Conservation (phyloP, 2,113 vertebrate genomes). For the Pedetes capensis region DNA sequence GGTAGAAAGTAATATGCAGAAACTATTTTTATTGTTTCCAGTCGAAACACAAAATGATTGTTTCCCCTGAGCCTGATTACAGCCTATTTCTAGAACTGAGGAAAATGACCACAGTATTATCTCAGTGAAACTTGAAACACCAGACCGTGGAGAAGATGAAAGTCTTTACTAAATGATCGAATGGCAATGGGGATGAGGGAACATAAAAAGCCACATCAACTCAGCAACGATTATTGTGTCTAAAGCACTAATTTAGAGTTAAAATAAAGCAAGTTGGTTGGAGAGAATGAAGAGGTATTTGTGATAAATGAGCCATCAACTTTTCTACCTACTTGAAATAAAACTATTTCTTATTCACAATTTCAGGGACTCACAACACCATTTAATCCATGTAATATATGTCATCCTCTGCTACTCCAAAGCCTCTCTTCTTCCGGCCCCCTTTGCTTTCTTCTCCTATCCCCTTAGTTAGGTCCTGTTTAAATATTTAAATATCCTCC, state of each 20-base stretch:
- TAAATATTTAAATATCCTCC: not conserved
- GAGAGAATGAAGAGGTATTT: not conserved
- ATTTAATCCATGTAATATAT: not conserved
- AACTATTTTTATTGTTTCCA: constrained; percentile 76
- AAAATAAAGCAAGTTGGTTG: constrained; percentile 10
- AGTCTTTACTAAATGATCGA: constrained; percentile 53
- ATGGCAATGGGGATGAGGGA: constrained; percentile 30
- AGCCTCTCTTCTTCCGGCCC: not conserved
- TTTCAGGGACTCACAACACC: too few relatives aligned
- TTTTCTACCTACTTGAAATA: not conserved
- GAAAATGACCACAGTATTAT: constrained; percentile 61
- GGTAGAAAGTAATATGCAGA: constrained; percentile 54
- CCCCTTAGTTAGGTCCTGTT: not conserved
- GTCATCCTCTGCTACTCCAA: fast-evolving
- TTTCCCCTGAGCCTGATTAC: constrained; percentile 69
- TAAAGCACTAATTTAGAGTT: constrained; percentile 42
- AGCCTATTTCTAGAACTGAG: constrained; percentile 71
- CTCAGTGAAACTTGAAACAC: constrained; percentile 27
- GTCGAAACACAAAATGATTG: constrained; percentile 66
- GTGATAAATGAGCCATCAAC: not conserved
- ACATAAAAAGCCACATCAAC: constrained; percentile 54
- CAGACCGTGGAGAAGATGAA: constrained; percentile 49
- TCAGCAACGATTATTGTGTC: constrained; percentile 54
- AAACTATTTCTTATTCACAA: not conserved
- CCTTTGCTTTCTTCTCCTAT: not conserved